These are phyloP conservation scores for Chrysotoxum bicinctum DNA, from an alignment of 2,888 invertebrate genomes.

Conservation along the genomic window DNA sequence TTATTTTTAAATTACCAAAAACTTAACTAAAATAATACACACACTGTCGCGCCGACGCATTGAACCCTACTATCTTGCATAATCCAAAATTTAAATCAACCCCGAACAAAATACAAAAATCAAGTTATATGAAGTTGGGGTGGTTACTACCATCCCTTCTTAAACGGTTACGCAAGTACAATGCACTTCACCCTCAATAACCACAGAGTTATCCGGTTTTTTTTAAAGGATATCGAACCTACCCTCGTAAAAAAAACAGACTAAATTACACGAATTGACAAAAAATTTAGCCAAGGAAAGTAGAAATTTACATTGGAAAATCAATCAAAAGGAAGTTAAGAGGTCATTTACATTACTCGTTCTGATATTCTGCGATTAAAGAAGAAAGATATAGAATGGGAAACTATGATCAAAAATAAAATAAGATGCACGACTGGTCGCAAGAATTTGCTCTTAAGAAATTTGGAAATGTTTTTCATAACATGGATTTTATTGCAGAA, in stretches of 20 bases:
- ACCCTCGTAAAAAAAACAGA: slow-evolving; percentile 3
- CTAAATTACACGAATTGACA: neutral
- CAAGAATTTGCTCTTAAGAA: no score
- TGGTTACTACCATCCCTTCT: slow-evolving; percentile 51
- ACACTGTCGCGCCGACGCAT: slow-evolving; percentile 54
- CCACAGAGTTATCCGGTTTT: slow-evolving; percentile 1
- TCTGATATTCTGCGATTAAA: neutral
- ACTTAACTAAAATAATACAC: neutral
- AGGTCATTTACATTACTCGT: slow-evolving; percentile 10
- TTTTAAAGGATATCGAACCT: slow-evolving; percentile 4
- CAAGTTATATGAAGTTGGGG: slow-evolving; percentile 20
- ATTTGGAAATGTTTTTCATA: no score
- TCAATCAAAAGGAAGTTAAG: neutral
- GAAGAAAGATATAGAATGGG: neutral
- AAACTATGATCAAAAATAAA: no score
- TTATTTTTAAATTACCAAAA: neutral
- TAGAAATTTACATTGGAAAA: slow-evolving; percentile 13
- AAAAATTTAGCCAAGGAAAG: slow-evolving; percentile 21
- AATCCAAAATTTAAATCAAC: slow-evolving; percentile 13
- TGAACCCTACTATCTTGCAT: slow-evolving; percentile 37
- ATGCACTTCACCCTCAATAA: slow-evolving; percentile 44
- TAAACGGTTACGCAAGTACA: slow-evolving; percentile 59
- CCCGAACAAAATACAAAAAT: slow-evolving; percentile 14
- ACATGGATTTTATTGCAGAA: no score
- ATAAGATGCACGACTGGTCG: no score